Evolutionary conservation across 2,797 vertebrate species (phyloP).

Genomic region (Danio choprae): DNA sequence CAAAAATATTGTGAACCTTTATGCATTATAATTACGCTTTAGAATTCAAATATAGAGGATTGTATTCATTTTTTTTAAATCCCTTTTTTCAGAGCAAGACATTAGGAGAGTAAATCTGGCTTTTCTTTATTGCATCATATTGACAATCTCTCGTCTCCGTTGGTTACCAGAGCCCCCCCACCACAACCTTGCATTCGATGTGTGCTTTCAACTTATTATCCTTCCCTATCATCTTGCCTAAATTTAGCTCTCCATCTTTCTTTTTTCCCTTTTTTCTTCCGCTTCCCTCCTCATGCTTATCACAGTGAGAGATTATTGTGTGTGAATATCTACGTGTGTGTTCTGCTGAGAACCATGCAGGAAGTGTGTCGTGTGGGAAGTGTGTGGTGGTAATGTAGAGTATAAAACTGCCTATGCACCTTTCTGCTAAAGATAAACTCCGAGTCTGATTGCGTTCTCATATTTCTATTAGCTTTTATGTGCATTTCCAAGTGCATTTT

Average conservation of each 20-base stretch:
- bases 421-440: not conserved
- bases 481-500: not conserved
- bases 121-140: conserved; percentile 35
- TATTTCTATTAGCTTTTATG: not conserved
- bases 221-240: conserved; percentile 37
- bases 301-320: conserved; percentile 37
- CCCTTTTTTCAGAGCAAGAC: conserved; percentile 2
- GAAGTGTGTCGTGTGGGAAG: conserved; percentile 35
- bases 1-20: no score
- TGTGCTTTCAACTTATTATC: conserved; percentile 45
- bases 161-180: conserved; percentile 17
- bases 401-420: not conserved
- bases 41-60: not conserved
- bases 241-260: conserved; percentile 40
- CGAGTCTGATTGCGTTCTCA: not conserved
- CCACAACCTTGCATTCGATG: conserved; percentile 11
- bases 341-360: conserved; percentile 8
- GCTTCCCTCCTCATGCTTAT: conserved; percentile 18
- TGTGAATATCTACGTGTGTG: conserved; percentile 22
- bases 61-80: not conserved
- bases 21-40: not conserved
- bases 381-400: conserved; percentile 19
- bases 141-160: conserved; percentile 27
- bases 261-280: conserved; percentile 8
- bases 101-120: conserved; percentile 28